Evolutionary conservation across 2,888 invertebrate genomes (phyloP).

Genomic region (Abrostola triplasia): DNA sequence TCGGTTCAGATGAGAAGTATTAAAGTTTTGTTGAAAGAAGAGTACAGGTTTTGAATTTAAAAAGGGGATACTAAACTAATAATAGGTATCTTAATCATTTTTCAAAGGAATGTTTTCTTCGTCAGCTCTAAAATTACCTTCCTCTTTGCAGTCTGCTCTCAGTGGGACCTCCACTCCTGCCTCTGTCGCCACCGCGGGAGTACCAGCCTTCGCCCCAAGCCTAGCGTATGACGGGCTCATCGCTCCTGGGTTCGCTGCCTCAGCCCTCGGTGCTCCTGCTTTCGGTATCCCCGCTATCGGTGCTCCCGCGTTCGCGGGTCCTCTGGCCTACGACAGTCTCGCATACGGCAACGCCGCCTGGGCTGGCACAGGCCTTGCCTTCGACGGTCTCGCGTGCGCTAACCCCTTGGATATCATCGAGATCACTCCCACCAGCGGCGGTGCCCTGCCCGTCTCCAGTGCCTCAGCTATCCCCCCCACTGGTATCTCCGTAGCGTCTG

Average conservation of each 20-base stretch:
- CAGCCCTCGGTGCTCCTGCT: slow-evolving; percentile 5
- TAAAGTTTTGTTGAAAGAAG: no score
- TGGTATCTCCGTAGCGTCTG: slow-evolving; percentile 65
- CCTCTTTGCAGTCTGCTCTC: neutral
- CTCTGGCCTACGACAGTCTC: slow-evolving; percentile 5
- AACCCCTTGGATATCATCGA: slow-evolving; percentile 11
- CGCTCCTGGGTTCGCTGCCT: slow-evolving; percentile 20
- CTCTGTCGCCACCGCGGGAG: neutral
- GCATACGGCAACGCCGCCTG: slow-evolving; percentile 3
- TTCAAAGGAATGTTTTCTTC: no score
- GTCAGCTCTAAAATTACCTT: no score
- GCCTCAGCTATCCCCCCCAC: slow-evolving; percentile 60
- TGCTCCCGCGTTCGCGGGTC: slow-evolving; percentile 4
- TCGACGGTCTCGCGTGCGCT: neutral
- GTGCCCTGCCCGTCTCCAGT: slow-evolving; percentile 56
- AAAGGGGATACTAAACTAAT: no score
- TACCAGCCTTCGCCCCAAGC: neutral
- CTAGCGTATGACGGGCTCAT: neutral
- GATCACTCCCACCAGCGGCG: slow-evolving; percentile 47
- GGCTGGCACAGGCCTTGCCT: slow-evolving; percentile 15
- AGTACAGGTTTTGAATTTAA: no score
- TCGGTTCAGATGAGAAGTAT: no score
- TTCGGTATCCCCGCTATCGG: neutral
- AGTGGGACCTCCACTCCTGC: neutral
- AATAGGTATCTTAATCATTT: no score